These are phyloP conservation scores for Craseonycteris thonglongyai DNA, from an alignment of 2,113 vertebrate species.

Conservation along the genomic window DNA sequence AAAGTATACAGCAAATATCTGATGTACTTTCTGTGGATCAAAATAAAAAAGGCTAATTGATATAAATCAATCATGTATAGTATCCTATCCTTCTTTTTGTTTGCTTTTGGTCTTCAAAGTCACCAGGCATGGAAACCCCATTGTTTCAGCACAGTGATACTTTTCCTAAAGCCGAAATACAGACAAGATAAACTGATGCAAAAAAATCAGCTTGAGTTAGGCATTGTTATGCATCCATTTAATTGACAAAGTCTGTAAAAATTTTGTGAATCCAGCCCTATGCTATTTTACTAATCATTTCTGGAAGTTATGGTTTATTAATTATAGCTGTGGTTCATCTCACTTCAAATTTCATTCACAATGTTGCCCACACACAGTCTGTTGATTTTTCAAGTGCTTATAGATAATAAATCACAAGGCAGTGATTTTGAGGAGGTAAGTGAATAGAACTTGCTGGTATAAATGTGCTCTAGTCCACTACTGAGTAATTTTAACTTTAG, in stretches of 20 bases:
- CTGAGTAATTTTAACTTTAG: slow-evolving; percentile 60
- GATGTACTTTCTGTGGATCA: background rate
- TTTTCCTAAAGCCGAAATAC: slow-evolving; percentile 28
- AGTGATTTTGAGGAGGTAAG: slow-evolving; percentile 44
- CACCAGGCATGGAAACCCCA: background rate
- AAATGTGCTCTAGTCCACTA: slow-evolving; percentile 37
- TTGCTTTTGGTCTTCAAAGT: background rate
- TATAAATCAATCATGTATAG: background rate
- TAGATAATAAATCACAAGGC: slow-evolving; percentile 46
- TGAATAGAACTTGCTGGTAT: slow-evolving; percentile 49
- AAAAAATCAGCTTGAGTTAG: slow-evolving; percentile 6
- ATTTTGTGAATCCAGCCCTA: slow-evolving; percentile 16
- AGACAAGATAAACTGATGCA: background rate
- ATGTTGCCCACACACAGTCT: slow-evolving; percentile 68
- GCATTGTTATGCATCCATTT: background rate
- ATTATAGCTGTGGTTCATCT: slow-evolving; percentile 64
- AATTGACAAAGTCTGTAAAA: slow-evolving; percentile 13
- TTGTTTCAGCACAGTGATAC: slow-evolving; percentile 10
- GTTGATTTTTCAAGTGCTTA: slow-evolving; percentile 61
- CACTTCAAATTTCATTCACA: slow-evolving; percentile 72
- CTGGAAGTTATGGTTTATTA: slow-evolving; percentile 62
- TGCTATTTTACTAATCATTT: slow-evolving; percentile 56
- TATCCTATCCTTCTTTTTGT: background rate
- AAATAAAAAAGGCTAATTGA: slow-evolving; percentile 17
- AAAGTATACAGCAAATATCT: slow-evolving; percentile 5